Evolutionary conservation across 2,797 vertebrate species (phyloP), one percentile per base, ranked within the genome.

Genomic region (Danio jaintianensis): DNA sequence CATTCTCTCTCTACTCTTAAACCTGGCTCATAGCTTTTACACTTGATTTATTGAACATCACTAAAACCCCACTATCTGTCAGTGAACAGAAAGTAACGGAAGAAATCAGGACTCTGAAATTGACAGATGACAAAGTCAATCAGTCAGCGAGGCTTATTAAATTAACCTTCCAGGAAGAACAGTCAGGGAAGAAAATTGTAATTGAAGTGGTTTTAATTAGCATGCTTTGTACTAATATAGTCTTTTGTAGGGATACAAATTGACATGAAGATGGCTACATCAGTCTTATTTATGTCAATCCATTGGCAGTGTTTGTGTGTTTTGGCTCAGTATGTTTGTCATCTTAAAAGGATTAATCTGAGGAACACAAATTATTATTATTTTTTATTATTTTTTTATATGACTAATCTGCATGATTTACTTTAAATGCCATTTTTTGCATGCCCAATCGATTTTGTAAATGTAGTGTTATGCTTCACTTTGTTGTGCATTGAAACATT

Each of bases 161-260:
- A 78, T 69, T 53, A 68, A 29, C 40, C 71, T n/a, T 62, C 22
- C 11, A 20, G 48, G 58, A 55, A 62, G 45, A 43, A 22, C 47
- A 29, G 12, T 4, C 15, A 36, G 47, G 55, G 9, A 73, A 48
- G 56, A 36, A 61, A 69, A 75, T 64, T 22, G 38, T 12, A 13
- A 68, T 55, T 56, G 15, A 75, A 64, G n/a, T 79, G 56, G 62
- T 48, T 79, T 64, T 38, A 40, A 42, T 70, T 68, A 75, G 69
- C 53, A 20, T 20, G 22, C 29, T 47, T 78, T 67, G 68, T 20
- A 15, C 53, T 52, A 50, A 22, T 42, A 16, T 10, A 29, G 67
- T 58, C 45, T 52, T 73, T 61, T 45, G 70, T 59, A 68, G 63
- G 5, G 7, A 52, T n/a, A 38, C 55, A 74, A 62, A 67, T 70